Percentiles rank a stretch among this genome's conserved stretches.
phyloP scores from a whole-genome alignment of 2,888 invertebrate species.

The Caradrina kadenii region DNA sequence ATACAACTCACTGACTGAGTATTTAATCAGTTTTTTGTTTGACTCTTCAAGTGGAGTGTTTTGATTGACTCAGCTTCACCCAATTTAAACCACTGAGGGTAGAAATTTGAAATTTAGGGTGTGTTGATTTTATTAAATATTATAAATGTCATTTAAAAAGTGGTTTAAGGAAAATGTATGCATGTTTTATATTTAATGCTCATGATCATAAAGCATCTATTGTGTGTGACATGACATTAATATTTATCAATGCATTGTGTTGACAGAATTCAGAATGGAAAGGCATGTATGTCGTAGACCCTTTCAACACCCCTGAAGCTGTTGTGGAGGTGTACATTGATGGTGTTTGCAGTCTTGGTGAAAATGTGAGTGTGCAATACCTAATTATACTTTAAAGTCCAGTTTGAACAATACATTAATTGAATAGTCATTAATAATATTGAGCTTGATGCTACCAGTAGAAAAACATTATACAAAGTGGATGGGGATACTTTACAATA shows the following conservation, averaged over 20 bases:
- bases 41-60: too few relatives aligned
- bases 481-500: neutral
- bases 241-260: neutral
- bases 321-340: conserved; percentile 93
- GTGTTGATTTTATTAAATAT: too few relatives aligned
- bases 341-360: conserved; percentile 91
- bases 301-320: conserved; percentile 94
- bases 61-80: too few relatives aligned
- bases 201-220: neutral
- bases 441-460: too few relatives aligned
- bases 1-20: too few relatives aligned
- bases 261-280: conserved; percentile 92
- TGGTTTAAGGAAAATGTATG: too few relatives aligned
- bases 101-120: too few relatives aligned
- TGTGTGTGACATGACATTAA: neutral
- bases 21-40: too few relatives aligned
- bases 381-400: neutral
- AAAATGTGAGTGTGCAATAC: conserved; percentile 75
- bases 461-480: neutral
- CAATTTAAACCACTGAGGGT: too few relatives aligned
- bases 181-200: too few relatives aligned
- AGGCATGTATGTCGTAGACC: conserved; percentile 92
- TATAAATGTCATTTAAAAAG: too few relatives aligned
- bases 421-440: too few relatives aligned
- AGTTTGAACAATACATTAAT: neutral